Evolutionary conservation across 1,140 invertebrate species (phyloP).

Genomic region (Zaprionus kolodkinae): DNA sequence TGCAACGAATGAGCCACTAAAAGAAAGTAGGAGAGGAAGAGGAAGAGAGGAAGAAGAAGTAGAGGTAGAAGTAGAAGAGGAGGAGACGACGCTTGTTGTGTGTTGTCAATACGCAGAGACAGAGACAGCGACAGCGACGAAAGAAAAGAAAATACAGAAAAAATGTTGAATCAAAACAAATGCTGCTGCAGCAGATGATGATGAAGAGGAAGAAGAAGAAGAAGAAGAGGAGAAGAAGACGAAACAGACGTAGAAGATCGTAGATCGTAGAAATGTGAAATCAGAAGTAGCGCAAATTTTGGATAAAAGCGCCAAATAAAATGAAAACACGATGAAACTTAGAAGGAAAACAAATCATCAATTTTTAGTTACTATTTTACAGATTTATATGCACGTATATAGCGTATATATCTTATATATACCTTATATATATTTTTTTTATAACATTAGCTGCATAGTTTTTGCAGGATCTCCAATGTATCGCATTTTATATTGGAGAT

Average conservation of each 20-base stretch:
- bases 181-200: background rate
- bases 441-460: slow-evolving; percentile 30
- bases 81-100: background rate
- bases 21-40: slow-evolving; percentile 19
- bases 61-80: slow-evolving; percentile 1
- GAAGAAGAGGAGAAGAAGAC: background rate
- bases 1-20: slow-evolving; percentile 59
- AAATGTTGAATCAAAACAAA: slow-evolving; percentile 18
- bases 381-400: slow-evolving; percentile 6
- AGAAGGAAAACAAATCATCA: slow-evolving; percentile 16
- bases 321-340: slow-evolving; percentile 8
- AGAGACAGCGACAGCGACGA: background rate
- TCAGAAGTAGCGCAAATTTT: slow-evolving; percentile 19
- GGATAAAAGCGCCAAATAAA: slow-evolving; percentile 19
- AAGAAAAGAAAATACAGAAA: background rate
- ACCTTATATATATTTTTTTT: slow-evolving; percentile 21
- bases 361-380: slow-evolving; percentile 16
- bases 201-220: background rate
- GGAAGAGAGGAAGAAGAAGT: slow-evolving; percentile 1
- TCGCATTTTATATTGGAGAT: slow-evolving; percentile 3
- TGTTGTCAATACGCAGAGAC: background rate
- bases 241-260: slow-evolving; percentile 11
- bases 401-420: background rate
- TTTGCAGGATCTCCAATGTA: slow-evolving; percentile 8
- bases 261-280: background rate